Evolutionary conservation across 1,140 invertebrate genomes (phyloP), one percentile per base, ranked within the genome.

Genomic region (Zaprionus vittiger): DNA sequence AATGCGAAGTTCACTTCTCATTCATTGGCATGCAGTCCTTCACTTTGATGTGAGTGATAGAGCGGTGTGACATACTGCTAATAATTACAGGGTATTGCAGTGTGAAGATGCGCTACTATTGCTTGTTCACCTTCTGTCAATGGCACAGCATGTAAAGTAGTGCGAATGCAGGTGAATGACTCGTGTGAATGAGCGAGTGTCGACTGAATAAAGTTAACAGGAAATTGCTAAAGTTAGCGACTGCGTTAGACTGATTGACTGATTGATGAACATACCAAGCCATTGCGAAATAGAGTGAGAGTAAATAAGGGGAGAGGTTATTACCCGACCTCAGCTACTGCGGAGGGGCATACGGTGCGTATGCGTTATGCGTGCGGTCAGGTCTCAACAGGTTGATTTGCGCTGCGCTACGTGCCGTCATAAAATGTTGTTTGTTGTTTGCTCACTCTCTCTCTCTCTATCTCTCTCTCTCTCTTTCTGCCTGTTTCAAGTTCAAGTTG

Each of bases 401-500:
- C 75, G 62, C 41, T 62, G 24, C 44, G 17, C 31, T 60, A 47
- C 20, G 26, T 24, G 55, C 54, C 61, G 70, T 66, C 26, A 12
- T 14, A n/a, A 60, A 61, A 54, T 79, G 68, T 66, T 37, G 26
- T 28, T 69, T 37, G 37, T 34, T 15, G 5, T 6, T 67, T 49
- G 61, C 64, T 75, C 63, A 69, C 22, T 55, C 56, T 44, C 6
- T n/a, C 38, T n/a, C n/a, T 44, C 41, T 17, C 41, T n/a, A 0
- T 17, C 1, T 41, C n/a, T 17, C 1, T 41, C n/a, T 17, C 41
- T 44, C 6, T 44, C n/a, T 47, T 17, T 9, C 41, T 47, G 41
- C n/a, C n/a, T 9, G 72, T 73, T 87, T 89, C 83, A 87, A 89
- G 84, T 87, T 87, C 84, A 89, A 87, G 84, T 87, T 83, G 69